phyloP scores from a whole-genome alignment of 2,113 vertebrate species.

The Caretta caretta region DNA sequence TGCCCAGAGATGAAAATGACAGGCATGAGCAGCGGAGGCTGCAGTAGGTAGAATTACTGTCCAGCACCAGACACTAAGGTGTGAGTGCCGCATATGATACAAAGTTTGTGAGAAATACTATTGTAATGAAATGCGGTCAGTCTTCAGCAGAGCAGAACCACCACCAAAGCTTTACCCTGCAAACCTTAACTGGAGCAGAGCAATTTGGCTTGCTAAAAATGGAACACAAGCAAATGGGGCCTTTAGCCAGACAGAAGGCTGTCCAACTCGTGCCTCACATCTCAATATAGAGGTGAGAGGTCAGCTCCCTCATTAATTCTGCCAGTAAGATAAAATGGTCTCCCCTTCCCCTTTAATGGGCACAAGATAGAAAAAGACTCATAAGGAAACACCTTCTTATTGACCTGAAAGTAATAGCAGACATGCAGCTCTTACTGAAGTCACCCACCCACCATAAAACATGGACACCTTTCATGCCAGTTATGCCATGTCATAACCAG shows the following conservation, averaged over 20 bases:
- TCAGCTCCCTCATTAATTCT: background rate
- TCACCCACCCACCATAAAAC: slow-evolving; percentile 78
- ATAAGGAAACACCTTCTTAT: slow-evolving; percentile 57
- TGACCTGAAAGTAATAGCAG: slow-evolving; percentile 71
- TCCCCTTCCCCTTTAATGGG: slow-evolving; percentile 75
- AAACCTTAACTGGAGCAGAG: background rate
- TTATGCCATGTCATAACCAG: slow-evolving; percentile 66
- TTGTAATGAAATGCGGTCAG: background rate
- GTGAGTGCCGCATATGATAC: background rate
- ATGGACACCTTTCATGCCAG: slow-evolving; percentile 65
- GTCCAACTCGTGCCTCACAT: background rate
- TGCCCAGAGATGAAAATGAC: background rate
- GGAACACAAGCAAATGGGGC: background rate
- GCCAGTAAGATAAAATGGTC: slow-evolving; percentile 60
- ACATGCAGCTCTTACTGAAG: slow-evolving; percentile 61
- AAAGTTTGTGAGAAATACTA: background rate
- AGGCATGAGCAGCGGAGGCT: background rate
- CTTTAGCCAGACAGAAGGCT: background rate
- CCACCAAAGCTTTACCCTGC: background rate
- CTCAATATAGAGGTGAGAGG: slow-evolving; percentile 19
- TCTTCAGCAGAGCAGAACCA: background rate
- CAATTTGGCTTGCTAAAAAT: background rate
- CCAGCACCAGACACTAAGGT: background rate
- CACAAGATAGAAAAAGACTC: slow-evolving; percentile 63
- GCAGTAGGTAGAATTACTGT: background rate